phyloP scores from a whole-genome alignment of 2,113 vertebrate species.

The Penelope pileata region DNA sequence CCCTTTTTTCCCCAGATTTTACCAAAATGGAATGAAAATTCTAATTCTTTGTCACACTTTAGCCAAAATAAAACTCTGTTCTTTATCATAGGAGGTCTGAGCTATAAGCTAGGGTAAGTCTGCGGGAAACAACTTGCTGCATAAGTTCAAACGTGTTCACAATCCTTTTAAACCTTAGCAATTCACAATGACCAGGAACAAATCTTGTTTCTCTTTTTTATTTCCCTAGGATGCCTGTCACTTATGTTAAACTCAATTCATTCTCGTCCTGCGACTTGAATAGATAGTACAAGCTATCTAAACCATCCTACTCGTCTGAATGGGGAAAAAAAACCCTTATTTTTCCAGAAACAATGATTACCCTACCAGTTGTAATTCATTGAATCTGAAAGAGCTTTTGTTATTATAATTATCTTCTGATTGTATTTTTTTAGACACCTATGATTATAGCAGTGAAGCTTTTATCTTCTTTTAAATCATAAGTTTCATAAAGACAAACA shows the following conservation, averaged over 20 bases:
- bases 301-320: neutral
- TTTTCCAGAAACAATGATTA: conserved; percentile 14
- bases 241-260: neutral
- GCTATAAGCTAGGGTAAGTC: neutral
- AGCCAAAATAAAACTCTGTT: neutral
- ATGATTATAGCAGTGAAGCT: neutral
- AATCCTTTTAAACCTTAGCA: neutral
- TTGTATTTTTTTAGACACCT: conserved; percentile 21
- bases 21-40: neutral
- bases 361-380: neutral
- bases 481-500: neutral
- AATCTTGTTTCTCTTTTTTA: neutral
- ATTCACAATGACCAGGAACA: neutral
- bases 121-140: neutral
- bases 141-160: neutral
- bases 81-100: neutral
- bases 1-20: neutral
- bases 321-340: neutral
- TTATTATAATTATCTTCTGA: conserved; percentile 38
- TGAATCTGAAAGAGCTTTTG: conserved; percentile 19
- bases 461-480: conserved; percentile 28
- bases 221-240: neutral
- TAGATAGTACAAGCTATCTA: neutral
- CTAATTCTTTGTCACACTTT: neutral
- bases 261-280: neutral